Evolutionary conservation across 2,888 invertebrate species (phyloP).

Genomic region (Pachliopta kotzebuea): DNA sequence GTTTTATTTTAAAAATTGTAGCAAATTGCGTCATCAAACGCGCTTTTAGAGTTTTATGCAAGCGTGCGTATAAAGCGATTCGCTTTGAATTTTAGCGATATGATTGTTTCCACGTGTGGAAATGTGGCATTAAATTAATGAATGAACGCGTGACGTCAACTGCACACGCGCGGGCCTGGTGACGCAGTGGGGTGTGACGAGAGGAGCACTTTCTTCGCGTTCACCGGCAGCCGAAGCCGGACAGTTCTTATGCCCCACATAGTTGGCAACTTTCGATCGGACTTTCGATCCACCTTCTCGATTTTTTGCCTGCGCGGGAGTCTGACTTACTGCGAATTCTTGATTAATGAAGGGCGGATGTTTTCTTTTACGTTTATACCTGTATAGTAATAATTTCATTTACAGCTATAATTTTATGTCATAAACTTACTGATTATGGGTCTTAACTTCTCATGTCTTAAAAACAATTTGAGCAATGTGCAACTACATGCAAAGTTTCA

Average conservation of each 20-base stretch:
- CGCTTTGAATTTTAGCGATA: conserved; percentile 5
- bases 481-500: too few relatives aligned
- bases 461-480: too few relatives aligned
- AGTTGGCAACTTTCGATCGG: conserved; percentile 76
- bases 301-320: conserved; percentile 51
- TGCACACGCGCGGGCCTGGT: conserved; percentile 23
- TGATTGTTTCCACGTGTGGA: conserved; percentile 14
- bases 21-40: not conserved
- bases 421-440: too few relatives aligned
- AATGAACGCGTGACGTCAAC: conserved; percentile 45
- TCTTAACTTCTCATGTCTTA: too few relatives aligned
- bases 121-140: conserved; percentile 28
- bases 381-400: too few relatives aligned
- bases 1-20: too few relatives aligned
- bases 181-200: conserved; percentile 40
- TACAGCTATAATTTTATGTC: too few relatives aligned
- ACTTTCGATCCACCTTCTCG: conserved; percentile 72
- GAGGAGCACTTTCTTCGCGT: conserved; percentile 42
- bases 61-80: not conserved
- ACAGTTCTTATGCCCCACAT: conserved; percentile 71
- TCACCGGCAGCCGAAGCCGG: conserved; percentile 41
- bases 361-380: conserved; percentile 8
- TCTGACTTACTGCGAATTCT: conserved; percentile 41
- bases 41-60: too few relatives aligned
- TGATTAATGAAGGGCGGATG: conserved; percentile 29